Base-by-base conservation (phyloP, 2,113 vertebrate species). In the Phaethon lepturus region DNA sequence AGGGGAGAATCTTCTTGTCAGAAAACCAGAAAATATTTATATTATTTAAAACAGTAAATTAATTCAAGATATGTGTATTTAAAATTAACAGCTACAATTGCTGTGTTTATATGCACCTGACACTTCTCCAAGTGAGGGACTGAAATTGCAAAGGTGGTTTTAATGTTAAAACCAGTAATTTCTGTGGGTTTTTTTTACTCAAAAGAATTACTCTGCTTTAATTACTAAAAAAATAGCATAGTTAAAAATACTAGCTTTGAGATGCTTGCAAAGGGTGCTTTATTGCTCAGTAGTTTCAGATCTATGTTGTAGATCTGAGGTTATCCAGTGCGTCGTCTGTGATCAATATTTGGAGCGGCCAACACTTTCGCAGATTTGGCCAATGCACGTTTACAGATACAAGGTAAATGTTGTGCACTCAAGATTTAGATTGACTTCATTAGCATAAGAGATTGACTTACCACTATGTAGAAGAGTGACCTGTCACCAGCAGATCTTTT, bases 381-480 rank as follows among this genome's bases (percentile, higher is more conserved):
- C 80, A 75, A 78, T 78, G 78, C 76, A 52, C 13, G 5, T 74
- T 84, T 88, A 68, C 59, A 95, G 79, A 72, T 42, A 55, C 17
- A 55, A 47, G 64, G 86, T 92, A 80, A 60, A 92, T 77, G 76
- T 63, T 84, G 79, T 80, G 68, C 68, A 45, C 58, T 95, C 29
- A 52, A 17, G 45, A 66, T 74, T 63, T 71, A 76, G 93, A 42
- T n/a, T 77, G 79, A 33, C 68, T 69, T 88, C 44, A 47, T 95
- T 92, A 90, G 35, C 44, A 35, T 73, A 44, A 26, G 82, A 74
- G 75, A 74, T 84, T 83, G 89, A 92, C 92, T 93, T 94, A 94
- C 79, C 59, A 63, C 69, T 72, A 20, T 53, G 67, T 18, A 44
- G n/a, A 60, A 31, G 73, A 93, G 50, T 88, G 82, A 83, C 86